Conservation (phyloP, 2,113 vertebrate species). For the Heterotis niloticus region DNA sequence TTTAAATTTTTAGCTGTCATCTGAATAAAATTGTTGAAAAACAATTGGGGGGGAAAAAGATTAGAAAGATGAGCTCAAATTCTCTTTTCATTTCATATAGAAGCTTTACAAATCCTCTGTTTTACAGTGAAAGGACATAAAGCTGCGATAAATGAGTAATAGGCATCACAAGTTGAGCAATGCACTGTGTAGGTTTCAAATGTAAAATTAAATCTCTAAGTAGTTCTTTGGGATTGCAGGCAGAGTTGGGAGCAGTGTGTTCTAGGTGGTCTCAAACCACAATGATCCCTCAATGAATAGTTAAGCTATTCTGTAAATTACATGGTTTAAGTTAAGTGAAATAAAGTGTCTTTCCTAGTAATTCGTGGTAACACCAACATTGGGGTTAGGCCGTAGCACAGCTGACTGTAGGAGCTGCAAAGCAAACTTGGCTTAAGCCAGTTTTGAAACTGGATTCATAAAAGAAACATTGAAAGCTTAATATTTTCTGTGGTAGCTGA, state of each 20-base stretch:
- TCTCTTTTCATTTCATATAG: conserved; percentile 13
- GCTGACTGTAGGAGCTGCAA: not conserved
- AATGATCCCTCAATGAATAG: conserved; percentile 21
- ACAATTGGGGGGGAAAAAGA: not conserved
- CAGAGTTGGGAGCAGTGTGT: conserved; percentile 6
- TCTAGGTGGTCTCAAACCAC: conserved; percentile 31
- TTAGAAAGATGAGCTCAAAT: not conserved
- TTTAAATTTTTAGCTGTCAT: too few relatives aligned
- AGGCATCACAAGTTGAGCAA: conserved; percentile 20
- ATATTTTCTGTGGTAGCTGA: not conserved
- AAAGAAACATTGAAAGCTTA: not conserved
- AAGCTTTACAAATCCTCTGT: conserved; percentile 11
- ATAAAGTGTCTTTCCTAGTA: conserved; percentile 14
- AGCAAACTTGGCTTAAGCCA: not conserved
- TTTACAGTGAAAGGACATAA: conserved; percentile 12
- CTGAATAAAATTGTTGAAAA: not conserved
- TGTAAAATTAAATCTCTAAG: conserved; percentile 25
- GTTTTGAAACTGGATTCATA: conserved; percentile 4
- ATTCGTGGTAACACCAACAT: conserved; percentile 17
- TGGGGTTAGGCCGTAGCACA: not conserved
- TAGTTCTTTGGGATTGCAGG: conserved; percentile 18
- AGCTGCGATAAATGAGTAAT: conserved; percentile 21
- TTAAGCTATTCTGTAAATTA: conserved; percentile 29
- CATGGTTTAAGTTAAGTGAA: conserved; percentile 19
- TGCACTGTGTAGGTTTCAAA: conserved; percentile 7